Evolutionary conservation across 2,797 vertebrate genomes (phyloP).

Genomic region (Prionace glauca): DNA sequence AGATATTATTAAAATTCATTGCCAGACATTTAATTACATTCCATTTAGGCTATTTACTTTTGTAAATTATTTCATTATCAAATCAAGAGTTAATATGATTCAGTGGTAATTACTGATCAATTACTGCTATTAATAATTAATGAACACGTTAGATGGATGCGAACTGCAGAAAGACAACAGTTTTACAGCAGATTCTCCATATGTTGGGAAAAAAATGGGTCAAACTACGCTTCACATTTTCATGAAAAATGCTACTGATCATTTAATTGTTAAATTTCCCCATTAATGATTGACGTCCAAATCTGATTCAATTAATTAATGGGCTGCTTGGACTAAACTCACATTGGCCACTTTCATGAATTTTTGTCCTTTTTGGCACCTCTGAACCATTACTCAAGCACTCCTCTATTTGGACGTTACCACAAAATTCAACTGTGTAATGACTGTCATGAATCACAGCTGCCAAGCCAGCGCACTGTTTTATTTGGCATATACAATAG

Average conservation of each 20-base stretch:
- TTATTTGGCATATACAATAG: slow-evolving; percentile 18
- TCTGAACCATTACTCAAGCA: slow-evolving; percentile 15
- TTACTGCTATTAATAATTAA: neutral
- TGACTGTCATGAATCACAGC: neutral
- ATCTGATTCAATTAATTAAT: neutral
- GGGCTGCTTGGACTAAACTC: neutral
- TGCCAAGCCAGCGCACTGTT: slow-evolving; percentile 8
- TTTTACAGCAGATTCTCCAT: neutral
- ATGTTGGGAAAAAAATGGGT: neutral
- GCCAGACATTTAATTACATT: neutral
- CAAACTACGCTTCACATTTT: neutral
- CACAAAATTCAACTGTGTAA: slow-evolving; percentile 32
- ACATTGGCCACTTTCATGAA: neutral
- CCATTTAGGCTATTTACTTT: neutral
- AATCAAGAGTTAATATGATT: neutral
- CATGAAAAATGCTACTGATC: neutral
- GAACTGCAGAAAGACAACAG: neutral
- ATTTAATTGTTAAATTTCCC: neutral
- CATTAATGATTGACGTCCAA: neutral
- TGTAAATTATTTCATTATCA: neutral
- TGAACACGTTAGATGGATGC: neutral
- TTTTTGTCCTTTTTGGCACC: neutral
- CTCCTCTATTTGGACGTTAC: neutral
- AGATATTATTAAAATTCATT: neutral
- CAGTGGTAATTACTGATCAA: neutral